Evolutionary conservation across 2,888 invertebrate species (phyloP), one percentile per base, ranked within the genome.

Genomic region (Eristalis arbustorum): DNA sequence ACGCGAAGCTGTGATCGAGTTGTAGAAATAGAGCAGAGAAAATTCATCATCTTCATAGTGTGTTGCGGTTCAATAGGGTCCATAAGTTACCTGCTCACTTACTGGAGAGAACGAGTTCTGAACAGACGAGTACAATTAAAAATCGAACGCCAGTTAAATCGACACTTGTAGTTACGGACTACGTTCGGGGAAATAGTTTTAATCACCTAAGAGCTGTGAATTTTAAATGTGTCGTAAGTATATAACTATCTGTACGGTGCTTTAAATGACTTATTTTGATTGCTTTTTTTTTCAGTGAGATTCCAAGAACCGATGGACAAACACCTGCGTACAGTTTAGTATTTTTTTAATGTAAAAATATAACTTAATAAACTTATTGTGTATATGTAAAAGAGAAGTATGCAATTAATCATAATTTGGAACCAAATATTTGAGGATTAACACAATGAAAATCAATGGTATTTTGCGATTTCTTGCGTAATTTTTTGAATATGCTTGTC

Each of bases 1-100:
- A 96, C 96, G 6, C 94, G 96, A 93, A 97, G 98, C 92, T 98
- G 98, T 93, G 97, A 97, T 90, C 94, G 95, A 91, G 96, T 97
- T 18, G 96, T 96, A 2, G 96, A 96, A 94, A 94, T 97, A 69
- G 98, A 98, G 91, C 97, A 97, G 91, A 94, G 95, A 84, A 95
- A 96, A 77, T 98, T 97, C 69, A 90, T 92, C 34, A 91, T 92
- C 62, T 93, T 93, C 56, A 90, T 92, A 73, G 88, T 90, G 2
- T 78, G 90, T 2, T 90, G 91, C 77, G 91, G 92, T 22, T 89
- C 89, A 5, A 14, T 92, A 18, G 93, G 91, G 0, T 77, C 91
- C 23, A 66, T 92, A 1, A 90, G 91, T 37, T 92, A 91, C 28
- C 83, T 91, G 56, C 82, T 91, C 1, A 91, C 92, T 22, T 91